Evolutionary conservation across 2,113 vertebrate genomes (phyloP), one percentile per base, ranked within the genome.

Genomic region (Loxodonta africana): DNA sequence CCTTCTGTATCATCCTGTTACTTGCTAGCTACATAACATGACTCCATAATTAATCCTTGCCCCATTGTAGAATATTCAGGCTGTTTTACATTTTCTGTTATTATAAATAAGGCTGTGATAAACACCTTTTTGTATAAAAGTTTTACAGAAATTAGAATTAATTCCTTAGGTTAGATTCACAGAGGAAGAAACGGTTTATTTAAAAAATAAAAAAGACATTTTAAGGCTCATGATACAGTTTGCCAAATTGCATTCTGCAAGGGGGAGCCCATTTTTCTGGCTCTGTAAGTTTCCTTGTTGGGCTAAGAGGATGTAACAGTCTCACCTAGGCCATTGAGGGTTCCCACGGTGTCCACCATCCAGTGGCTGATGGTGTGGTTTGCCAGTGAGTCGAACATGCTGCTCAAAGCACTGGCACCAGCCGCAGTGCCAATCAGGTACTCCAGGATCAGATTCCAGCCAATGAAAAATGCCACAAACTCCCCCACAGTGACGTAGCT

Each of bases 361-460:
- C 99, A 99, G 97, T 82, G 99, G 90, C 99, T 99, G 99, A 99
- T 99, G 98, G 98, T 99, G 98, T 99, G 99, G 98, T 99, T 99
- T 97, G 99, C 99, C 98, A 99, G 98, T 0, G 99, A 99, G 98
- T 99, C 99, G 0, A 99, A 99, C 99, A 99, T 99, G 98, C 99
- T 99, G 99, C 99, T 99, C 90, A 99, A 99, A 18, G 99, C 99
- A 0, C 99, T 99, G 83, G 99, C 99, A 0, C 99, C 99, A 0
- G 99, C 99, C 0, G 99, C 99, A 0, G 99, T 99, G 94, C 99
- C 99, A 0, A 99, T 99, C 98, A 99, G 99, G 96, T 99, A 99
- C 98, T 99, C 99, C 98, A 99, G 98, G 95, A 99, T 99, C 97
- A 99, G 98, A 97, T 99, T 99, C 99, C 99, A 99, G 94, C 99